phyloP scores from a whole-genome alignment of 23 tunicate species.

The Trididemnum nubilum region DNA sequence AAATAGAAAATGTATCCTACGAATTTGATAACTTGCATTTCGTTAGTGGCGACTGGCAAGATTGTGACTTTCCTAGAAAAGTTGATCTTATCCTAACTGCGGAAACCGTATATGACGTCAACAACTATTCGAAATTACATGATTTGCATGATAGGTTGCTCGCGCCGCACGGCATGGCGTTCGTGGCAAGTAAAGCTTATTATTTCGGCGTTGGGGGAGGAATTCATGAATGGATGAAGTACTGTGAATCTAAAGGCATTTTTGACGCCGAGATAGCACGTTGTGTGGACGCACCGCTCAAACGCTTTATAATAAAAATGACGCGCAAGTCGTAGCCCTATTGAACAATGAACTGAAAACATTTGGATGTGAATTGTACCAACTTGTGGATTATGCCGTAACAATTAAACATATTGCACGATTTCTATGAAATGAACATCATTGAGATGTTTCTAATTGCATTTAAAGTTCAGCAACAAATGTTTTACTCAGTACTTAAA shows the following conservation, averaged over 20 bases:
- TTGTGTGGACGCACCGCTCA: conserved; percentile 40
- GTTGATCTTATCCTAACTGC: conserved; percentile 70
- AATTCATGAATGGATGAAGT: conserved; percentile 55
- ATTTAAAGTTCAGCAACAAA: too few species aligned
- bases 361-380: too few species aligned
- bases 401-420: too few species aligned
- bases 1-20: neutral
- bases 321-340: too few species aligned
- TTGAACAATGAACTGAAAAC: too few species aligned
- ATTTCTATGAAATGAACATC: too few species aligned
- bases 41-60: conserved; percentile 68
- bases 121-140: conserved; percentile 41
- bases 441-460: too few species aligned
- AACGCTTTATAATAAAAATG: conserved; percentile 56
- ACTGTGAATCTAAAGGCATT: conserved; percentile 20
- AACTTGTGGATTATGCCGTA: too few species aligned
- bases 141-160: neutral
- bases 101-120: conserved; percentile 72
- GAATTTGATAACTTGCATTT: neutral
- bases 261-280: conserved; percentile 35
- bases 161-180: conserved; percentile 37
- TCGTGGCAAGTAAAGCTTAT: conserved; percentile 62
- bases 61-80: conserved; percentile 22
- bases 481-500: too few species aligned
- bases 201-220: conserved; percentile 94